Evolutionary conservation across 1,140 invertebrate species (phyloP).

Genomic region (Druon quercuslanigerum): DNA sequence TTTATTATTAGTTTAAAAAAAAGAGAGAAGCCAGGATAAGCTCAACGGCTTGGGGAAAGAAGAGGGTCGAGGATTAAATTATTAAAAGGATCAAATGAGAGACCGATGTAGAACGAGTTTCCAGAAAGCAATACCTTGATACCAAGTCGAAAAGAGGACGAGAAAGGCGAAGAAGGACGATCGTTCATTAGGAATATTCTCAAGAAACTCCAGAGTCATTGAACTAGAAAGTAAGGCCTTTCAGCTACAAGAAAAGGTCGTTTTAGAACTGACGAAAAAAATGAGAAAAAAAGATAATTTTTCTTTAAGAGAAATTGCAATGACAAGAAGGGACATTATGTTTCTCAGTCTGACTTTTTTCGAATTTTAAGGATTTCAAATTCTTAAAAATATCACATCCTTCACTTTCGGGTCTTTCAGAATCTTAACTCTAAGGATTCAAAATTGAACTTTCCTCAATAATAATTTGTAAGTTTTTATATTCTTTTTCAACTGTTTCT

Average conservation of each 20-base stretch:
- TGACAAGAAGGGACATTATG: neutral
- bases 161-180: constrained; percentile 43
- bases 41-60: neutral
- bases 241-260: constrained; percentile 3
- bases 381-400: no score
- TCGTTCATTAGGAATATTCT: constrained; percentile 37
- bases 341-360: neutral
- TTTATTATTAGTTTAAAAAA: constrained; percentile 14
- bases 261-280: neutral
- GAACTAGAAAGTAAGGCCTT: constrained; percentile 45
- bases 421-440: no score
- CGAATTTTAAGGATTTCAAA: no score
- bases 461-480: no score
- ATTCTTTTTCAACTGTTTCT: no score
- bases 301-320: constrained; percentile 15
- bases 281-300: neutral
- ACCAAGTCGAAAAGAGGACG: constrained; percentile 41
- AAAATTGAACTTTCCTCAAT: no score
- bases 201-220: constrained; percentile 36
- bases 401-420: no score
- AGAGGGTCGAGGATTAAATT: constrained; percentile 3
- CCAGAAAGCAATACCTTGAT: neutral
- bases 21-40: constrained; percentile 9
- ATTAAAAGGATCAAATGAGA: neutral
- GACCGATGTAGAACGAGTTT: neutral